These are phyloP conservation scores for Anoura caudifer DNA, from an alignment of 2,113 vertebrate genomes.

Conservation along the genomic window DNA sequence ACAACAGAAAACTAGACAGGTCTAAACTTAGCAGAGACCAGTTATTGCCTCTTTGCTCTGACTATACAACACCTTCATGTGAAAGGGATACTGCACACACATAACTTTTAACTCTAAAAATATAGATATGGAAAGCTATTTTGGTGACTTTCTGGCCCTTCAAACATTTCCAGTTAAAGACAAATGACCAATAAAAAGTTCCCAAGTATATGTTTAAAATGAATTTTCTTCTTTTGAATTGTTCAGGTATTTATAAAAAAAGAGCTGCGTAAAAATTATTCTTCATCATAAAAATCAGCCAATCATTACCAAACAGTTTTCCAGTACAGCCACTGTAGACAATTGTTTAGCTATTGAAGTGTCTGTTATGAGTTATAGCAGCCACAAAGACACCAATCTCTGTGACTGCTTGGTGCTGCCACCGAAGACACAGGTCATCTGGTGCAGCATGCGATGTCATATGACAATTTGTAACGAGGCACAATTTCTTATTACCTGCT, in stretches of 20 bases:
- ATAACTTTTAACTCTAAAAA: not conserved
- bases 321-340: conserved; percentile 28
- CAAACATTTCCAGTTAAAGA: not conserved
- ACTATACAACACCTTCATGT: not conserved
- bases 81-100: not conserved
- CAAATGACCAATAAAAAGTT: not conserved
- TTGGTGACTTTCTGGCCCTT: not conserved
- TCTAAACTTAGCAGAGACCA: not conserved
- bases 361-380: conserved; percentile 57
- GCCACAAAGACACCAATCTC: conserved; percentile 32
- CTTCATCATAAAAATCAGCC: not conserved
- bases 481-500: conserved; percentile 65
- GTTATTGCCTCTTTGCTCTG: not conserved
- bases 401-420: not conserved
- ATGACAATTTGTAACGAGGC: conserved; percentile 20
- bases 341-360: conserved; percentile 74
- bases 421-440: conserved; percentile 35
- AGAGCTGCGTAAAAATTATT: conserved; percentile 35
- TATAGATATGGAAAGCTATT: not conserved
- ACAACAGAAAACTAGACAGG: not conserved
- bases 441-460: conserved; percentile 15
- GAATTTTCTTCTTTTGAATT: not conserved
- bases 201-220: not conserved
- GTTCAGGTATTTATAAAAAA: conserved; percentile 39
- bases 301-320: conserved; percentile 60